Evolutionary conservation across 2,113 vertebrate species (phyloP).

Genomic region (Alligator mississippiensis): DNA sequence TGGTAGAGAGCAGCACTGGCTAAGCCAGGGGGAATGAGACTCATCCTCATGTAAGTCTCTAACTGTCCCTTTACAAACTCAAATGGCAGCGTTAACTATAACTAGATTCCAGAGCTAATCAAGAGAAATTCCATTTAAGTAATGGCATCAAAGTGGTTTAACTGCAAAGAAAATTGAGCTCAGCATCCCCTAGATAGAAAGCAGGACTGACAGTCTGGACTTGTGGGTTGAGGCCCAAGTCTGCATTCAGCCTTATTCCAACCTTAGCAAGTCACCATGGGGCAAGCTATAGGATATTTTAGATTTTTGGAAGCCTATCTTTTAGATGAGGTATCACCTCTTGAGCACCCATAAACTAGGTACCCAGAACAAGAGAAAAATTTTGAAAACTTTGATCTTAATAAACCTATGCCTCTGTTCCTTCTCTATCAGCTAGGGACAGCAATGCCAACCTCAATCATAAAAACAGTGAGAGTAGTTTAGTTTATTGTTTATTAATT

Average conservation of each 20-base stretch:
- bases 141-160: not conserved
- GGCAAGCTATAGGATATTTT: not conserved
- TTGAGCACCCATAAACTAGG: not conserved
- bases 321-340: not conserved
- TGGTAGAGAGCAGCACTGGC: not conserved
- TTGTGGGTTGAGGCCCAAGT: not conserved
- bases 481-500: not conserved
- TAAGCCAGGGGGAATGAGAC: not conserved
- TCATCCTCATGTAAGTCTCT: not conserved
- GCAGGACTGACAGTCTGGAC: not conserved
- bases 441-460: not conserved
- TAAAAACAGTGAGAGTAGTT: not conserved
- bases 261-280: not conserved
- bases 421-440: not conserved
- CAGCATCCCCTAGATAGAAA: rapidly evolving
- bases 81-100: not conserved
- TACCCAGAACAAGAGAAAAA: not conserved
- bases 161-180: not conserved
- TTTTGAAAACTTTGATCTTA: not conserved
- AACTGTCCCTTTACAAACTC: not conserved
- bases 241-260: not conserved
- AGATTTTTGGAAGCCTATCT: not conserved
- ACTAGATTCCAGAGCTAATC: not conserved
- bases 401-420: not conserved
- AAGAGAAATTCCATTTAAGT: not conserved